Percentiles rank a stretch among this genome's conserved stretches.
Evolutionary conservation across 2,113 vertebrate species (phyloP).

Genomic region (Psittacara wagleri): DNA sequence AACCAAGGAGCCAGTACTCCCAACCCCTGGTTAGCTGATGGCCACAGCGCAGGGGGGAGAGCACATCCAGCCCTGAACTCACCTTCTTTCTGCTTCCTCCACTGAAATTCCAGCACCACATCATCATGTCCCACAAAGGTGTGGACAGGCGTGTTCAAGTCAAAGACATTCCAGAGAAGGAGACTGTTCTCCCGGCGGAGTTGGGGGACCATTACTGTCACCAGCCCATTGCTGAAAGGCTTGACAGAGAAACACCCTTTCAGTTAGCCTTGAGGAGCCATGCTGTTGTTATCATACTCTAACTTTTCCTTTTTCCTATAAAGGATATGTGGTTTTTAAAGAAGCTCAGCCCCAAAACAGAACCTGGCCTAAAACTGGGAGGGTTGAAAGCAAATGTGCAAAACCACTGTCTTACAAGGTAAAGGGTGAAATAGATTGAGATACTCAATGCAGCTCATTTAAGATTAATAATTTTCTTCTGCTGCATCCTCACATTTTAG

Average conservation of each 20-base stretch:
- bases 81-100: slow-evolving; percentile 97
- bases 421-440: background rate
- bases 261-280: background rate
- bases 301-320: background rate
- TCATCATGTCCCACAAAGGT: slow-evolving; percentile 97
- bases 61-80: background rate
- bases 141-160: slow-evolving; percentile 93
- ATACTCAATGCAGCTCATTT: background rate
- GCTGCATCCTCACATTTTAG: background rate
- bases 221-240: slow-evolving; percentile 95
- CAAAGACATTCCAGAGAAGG: slow-evolving; percentile 91
- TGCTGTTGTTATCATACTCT: background rate
- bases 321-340: fast-evolving
- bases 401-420: background rate
- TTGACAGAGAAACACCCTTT: slow-evolving; percentile 34
- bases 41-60: fast-evolving
- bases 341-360: background rate
- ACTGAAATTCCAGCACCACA: slow-evolving; percentile 96
- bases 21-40: background rate
- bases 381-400: background rate
- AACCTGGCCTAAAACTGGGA: background rate
- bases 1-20: background rate
- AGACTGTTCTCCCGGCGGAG: slow-evolving; percentile 95
- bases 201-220: slow-evolving; percentile 98
- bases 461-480: background rate